Conservation (phyloP, 2,113 vertebrate species). For the Echinops telfairi region DNA sequence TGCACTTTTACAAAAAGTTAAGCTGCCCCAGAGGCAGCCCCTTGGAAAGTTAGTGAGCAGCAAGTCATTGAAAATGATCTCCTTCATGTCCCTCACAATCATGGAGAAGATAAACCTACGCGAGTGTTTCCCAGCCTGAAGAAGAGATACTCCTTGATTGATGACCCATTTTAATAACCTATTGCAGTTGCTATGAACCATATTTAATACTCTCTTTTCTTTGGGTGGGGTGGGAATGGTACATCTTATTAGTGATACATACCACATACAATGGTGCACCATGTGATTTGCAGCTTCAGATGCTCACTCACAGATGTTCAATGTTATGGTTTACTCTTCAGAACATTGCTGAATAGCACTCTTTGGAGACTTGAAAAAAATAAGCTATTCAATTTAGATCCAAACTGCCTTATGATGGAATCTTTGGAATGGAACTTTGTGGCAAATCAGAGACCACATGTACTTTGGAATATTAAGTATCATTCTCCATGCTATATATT, state of each 20-base stretch:
- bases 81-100: not conserved
- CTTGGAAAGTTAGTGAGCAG: not conserved
- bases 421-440: not conserved
- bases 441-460: not conserved
- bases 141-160: too few relatives aligned
- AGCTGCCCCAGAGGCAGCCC: not conserved
- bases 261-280: not conserved
- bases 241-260: not conserved
- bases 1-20: not conserved
- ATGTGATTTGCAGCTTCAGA: not conserved
- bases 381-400: too few relatives aligned
- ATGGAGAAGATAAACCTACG: not conserved
- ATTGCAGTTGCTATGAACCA: not conserved
- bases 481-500: not conserved
- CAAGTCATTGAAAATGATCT: not conserved
- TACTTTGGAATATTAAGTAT: not conserved
- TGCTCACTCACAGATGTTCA: not conserved
- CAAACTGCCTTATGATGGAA: not conserved
- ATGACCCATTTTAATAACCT: too few relatives aligned
- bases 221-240: not conserved
- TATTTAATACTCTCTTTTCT: not conserved
- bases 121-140: not conserved
- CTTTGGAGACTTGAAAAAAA: not conserved
- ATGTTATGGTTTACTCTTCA: not conserved
- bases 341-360: not conserved